Conservation (phyloP, 2,113 vertebrate genomes). For the Isichthys henryi region DNA sequence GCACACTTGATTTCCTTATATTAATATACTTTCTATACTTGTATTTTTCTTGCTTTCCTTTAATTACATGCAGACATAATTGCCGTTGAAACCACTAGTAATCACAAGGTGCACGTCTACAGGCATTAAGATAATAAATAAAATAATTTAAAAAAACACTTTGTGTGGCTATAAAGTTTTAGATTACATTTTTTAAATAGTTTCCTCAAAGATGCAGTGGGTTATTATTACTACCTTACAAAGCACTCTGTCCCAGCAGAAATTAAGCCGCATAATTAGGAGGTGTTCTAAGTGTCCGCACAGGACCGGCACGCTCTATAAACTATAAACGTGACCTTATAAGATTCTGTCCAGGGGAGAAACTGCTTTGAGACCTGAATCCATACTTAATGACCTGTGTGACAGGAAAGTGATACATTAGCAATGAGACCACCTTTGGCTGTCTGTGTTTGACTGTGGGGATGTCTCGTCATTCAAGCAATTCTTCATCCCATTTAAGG, state of each 20-base stretch:
- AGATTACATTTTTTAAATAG: neutral
- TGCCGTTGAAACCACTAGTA: neutral
- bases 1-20: neutral
- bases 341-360: neutral
- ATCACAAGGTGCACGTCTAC: neutral
- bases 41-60: neutral
- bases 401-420: neutral
- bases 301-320: neutral
- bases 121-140: neutral
- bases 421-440: neutral
- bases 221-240: neutral
- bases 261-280: neutral
- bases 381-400: neutral
- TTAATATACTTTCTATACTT: neutral
- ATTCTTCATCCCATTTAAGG: neutral
- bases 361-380: neutral
- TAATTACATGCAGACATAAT: neutral
- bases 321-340: slow-evolving; percentile 1
- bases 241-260: neutral
- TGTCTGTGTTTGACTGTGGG: neutral
- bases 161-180: neutral
- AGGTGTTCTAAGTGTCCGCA: neutral
- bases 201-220: neutral
- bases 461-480: neutral
- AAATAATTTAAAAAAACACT: neutral